phyloP scores from a whole-genome alignment of 2,113 vertebrate genomes.

The Cynopterus brachyotis region DNA sequence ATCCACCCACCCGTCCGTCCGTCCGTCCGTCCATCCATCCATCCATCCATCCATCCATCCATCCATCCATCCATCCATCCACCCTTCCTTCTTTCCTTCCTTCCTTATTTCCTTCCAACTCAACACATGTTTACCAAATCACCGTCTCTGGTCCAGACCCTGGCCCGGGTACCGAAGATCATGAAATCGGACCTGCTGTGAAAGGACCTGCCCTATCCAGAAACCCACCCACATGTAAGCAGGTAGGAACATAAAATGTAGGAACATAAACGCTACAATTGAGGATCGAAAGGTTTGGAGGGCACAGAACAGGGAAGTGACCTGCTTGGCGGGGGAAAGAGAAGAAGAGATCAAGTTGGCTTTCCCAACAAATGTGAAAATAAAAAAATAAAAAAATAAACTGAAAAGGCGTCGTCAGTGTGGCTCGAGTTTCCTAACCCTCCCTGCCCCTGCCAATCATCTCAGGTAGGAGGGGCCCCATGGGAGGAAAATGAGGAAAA shows the following conservation, averaged over 20 bases:
- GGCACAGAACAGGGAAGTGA: not conserved
- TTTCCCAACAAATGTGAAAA: not conserved
- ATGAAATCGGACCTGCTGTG: not conserved
- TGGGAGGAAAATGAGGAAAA: constrained; percentile 50
- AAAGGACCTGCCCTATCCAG: not conserved
- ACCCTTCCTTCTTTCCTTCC: not conserved
- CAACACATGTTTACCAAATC: not conserved
- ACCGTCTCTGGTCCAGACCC: not conserved
- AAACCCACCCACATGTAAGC: not conserved
- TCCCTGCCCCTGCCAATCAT: not conserved
- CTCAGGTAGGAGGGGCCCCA: constrained; percentile 15
- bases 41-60: not conserved
- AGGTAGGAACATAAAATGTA: not conserved
- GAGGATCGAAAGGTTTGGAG: not conserved
- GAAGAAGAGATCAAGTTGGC: not conserved
- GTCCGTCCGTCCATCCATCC: not conserved
- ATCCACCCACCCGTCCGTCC: not conserved
- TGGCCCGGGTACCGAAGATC: not conserved
- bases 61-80: not conserved
- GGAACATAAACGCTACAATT: not conserved
- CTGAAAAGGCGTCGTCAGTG: not conserved
- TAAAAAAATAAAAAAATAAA: too few relatives aligned
- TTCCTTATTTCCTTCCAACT: not conserved
- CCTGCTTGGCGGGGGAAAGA: not conserved
- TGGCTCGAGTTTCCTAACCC: not conserved